Conservation (phyloP, 2,888 invertebrate genomes). For the Eumerus sabulonum region DNA sequence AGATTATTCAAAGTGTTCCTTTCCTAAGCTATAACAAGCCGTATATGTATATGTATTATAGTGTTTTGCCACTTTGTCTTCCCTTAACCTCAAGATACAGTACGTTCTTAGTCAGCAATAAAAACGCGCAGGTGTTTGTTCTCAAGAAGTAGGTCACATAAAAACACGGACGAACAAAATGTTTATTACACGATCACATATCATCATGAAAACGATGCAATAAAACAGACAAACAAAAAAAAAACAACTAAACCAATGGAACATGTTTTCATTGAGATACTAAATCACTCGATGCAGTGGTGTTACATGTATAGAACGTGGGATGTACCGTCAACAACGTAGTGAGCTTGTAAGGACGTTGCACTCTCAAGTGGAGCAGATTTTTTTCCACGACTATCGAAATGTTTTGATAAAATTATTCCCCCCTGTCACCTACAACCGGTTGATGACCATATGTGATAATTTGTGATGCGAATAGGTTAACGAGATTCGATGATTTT, state of each 20-base stretch:
- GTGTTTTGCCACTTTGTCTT: too few relatives aligned
- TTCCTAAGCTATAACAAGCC: too few relatives aligned
- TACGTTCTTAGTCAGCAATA: conserved; percentile 28
- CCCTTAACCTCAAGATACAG: neutral
- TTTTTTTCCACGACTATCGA: neutral
- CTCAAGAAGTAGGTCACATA: conserved; percentile 46
- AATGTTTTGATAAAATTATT: too few relatives aligned
- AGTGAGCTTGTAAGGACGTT: conserved; percentile 16
- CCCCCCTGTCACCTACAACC: neutral
- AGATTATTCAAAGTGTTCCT: too few relatives aligned
- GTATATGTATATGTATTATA: too few relatives aligned
- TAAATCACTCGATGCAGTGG: neutral
- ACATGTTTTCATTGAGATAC: conserved; percentile 14
- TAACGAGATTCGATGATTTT: too few relatives aligned
- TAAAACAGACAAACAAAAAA: conserved; percentile 8
- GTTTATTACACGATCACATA: neutral
- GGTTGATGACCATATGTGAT: conserved; percentile 8
- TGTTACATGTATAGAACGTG: too few relatives aligned
- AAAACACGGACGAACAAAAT: conserved; percentile 8
- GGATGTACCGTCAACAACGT: neutral
- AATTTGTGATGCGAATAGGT: too few relatives aligned
- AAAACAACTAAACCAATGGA: neutral
- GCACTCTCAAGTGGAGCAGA: conserved; percentile 6
- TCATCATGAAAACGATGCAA: conserved; percentile 6
- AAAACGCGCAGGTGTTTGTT: conserved; percentile 38